Conservation (phyloP, 1,140 invertebrate species). For the Drosophila melanica region DNA sequence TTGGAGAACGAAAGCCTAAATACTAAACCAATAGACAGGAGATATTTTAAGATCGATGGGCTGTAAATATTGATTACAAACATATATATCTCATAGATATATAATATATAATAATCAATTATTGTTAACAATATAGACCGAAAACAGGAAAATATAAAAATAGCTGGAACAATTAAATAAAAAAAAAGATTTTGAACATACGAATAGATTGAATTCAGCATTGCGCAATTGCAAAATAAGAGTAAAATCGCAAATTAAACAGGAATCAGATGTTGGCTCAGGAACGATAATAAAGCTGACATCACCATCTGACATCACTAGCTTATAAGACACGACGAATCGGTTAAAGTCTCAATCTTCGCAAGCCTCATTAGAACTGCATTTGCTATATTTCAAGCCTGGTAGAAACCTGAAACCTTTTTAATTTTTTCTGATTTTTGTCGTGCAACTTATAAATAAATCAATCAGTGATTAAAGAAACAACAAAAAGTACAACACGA, state of each 20-base stretch:
- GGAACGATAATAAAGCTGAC: slow-evolving; percentile 53
- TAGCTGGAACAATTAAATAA: no score
- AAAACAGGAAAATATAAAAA: no score
- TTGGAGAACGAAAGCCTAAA: neutral
- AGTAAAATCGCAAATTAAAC: slow-evolving; percentile 18
- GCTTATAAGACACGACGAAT: slow-evolving; percentile 20
- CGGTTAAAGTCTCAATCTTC: slow-evolving; percentile 13
- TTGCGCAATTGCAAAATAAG: slow-evolving; percentile 47
- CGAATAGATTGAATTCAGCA: slow-evolving; percentile 11
- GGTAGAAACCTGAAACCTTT: slow-evolving; percentile 43
- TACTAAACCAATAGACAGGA: neutral
- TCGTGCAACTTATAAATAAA: slow-evolving; percentile 62
- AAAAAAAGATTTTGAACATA: slow-evolving; percentile 7
- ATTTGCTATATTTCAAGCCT: slow-evolving; percentile 55
- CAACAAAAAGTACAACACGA: slow-evolving; percentile 23
- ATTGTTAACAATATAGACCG: no score
- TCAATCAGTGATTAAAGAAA: slow-evolving; percentile 41
- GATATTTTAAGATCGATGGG: neutral
- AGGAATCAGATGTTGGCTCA: slow-evolving; percentile 18
- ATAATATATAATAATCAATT: no score
- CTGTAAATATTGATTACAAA: no score
- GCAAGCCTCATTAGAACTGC: slow-evolving; percentile 70
- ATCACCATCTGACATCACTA: slow-evolving; percentile 65
- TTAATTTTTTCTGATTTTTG: slow-evolving; percentile 29
- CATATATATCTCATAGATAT: no score